Evolutionary conservation across 2,113 vertebrate genomes (phyloP).

Genomic region (Callocephalon fimbriatum): DNA sequence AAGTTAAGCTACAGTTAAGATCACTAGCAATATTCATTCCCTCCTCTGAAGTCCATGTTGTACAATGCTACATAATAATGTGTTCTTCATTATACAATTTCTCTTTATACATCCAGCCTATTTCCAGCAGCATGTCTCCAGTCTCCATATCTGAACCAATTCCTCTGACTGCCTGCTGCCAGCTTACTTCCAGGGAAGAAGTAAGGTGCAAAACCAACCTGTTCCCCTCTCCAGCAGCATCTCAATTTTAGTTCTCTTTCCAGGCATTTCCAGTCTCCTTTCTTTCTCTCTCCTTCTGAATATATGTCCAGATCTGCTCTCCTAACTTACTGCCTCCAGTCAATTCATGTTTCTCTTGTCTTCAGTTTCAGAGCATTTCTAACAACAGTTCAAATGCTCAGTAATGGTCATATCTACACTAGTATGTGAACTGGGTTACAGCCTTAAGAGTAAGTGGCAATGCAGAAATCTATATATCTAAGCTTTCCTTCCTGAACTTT

Average conservation of each 20-base stretch:
- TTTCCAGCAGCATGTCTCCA: neutral
- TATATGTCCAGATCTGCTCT: neutral
- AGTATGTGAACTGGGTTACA: neutral
- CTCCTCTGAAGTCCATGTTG: rapidly evolving
- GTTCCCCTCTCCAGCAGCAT: neutral
- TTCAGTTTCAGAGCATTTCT: neutral
- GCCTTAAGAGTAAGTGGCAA: neutral
- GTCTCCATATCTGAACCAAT: neutral
- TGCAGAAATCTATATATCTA: neutral
- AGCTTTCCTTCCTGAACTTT: neutral
- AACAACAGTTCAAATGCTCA: neutral
- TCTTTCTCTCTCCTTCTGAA: neutral
- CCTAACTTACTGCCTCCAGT: neutral
- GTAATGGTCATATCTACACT: no score
- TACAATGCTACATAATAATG: neutral
- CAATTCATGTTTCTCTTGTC: neutral
- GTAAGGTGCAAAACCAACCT: neutral
- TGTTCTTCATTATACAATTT: neutral
- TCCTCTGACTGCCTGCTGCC: neutral
- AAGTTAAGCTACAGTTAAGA: neutral
- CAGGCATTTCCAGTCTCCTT: neutral
- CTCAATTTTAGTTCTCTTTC: neutral
- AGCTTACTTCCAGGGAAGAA: neutral
- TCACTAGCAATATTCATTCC: neutral
- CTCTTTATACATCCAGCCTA: neutral